These are phyloP conservation scores for Apoda limacodes DNA, from an alignment of 2,888 invertebrate species.

Conservation along the genomic window DNA sequence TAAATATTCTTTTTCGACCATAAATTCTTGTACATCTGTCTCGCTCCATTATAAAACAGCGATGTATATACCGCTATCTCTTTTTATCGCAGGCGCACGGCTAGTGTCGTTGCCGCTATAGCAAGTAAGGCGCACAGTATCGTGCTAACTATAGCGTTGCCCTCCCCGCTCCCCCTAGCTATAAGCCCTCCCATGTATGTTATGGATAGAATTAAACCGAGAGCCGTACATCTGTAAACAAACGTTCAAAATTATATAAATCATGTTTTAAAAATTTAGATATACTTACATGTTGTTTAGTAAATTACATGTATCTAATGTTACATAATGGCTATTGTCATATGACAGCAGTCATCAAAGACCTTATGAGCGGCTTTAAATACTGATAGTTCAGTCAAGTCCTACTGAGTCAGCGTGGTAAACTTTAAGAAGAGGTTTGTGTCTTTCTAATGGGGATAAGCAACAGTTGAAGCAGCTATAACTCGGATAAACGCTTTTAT, in stretches of 20 bases:
- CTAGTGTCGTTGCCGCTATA: slow-evolving; percentile 21
- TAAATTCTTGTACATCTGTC: not conserved
- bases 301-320: not conserved
- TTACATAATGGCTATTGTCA: too few species aligned
- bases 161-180: slow-evolving; percentile 42
- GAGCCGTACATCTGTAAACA: slow-evolving; percentile 62
- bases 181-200: slow-evolving; percentile 60
- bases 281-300: not conserved
- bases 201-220: slow-evolving; percentile 64
- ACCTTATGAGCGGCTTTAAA: too few species aligned
- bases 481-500: too few species aligned
- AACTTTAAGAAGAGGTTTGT: too few species aligned
- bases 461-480: too few species aligned
- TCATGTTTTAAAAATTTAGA: too few species aligned
- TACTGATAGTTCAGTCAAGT: too few species aligned
- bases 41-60: slow-evolving; percentile 4
- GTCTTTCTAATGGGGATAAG: too few species aligned
- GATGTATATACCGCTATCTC: slow-evolving; percentile 18
- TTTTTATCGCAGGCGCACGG: slow-evolving; percentile 7
- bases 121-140: slow-evolving; percentile 23
- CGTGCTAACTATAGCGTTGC: slow-evolving; percentile 24
- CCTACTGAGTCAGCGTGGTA: too few species aligned
- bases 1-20: too few species aligned
- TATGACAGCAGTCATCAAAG: too few species aligned
- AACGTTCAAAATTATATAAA: too few species aligned